Percentiles rank a stretch among this genome's conserved stretches.
These are phyloP conservation scores for Peromyscus maniculatus DNA, from an alignment of 2,113 vertebrate species.

Conservation along the genomic window DNA sequence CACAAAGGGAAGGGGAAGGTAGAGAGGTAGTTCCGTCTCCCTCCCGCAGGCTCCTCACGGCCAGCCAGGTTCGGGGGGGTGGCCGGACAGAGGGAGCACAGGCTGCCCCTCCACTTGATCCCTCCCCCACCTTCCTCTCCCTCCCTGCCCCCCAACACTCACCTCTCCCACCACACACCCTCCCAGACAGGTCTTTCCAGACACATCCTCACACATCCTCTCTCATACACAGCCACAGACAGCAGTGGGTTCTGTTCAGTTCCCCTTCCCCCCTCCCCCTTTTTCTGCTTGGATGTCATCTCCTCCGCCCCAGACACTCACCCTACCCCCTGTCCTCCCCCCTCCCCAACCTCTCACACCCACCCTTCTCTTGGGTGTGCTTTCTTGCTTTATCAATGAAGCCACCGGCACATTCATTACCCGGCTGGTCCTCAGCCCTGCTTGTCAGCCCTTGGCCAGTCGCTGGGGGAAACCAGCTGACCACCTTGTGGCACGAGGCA, in stretches of 20 bases:
- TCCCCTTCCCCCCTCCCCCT: not conserved
- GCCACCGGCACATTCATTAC: constrained; percentile 85
- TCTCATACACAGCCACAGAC: not conserved
- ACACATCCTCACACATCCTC: constrained; percentile 68
- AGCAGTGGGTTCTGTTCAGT: not conserved
- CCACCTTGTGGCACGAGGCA: constrained; percentile 46
- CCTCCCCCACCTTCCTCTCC: not conserved
- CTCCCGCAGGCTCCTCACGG: constrained; percentile 72
- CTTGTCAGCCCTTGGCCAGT: constrained; percentile 83
- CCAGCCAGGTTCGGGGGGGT: constrained; percentile 79
- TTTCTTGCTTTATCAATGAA: constrained; percentile 87
- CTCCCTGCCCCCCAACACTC: not conserved
- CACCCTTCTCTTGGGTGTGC: constrained; percentile 35
- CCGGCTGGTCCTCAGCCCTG: constrained; percentile 82
- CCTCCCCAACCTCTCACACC: constrained; percentile 68
- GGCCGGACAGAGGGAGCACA: constrained; percentile 78
- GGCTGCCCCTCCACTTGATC: not conserved
- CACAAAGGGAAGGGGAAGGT: constrained; percentile 87
- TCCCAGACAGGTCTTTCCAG: constrained; percentile 59
- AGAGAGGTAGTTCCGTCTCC: constrained; percentile 82
- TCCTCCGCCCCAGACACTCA: constrained; percentile 58
- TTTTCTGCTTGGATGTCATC: constrained; percentile 30
- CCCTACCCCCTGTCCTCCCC: constrained; percentile 7
- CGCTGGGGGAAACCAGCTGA: constrained; percentile 74
- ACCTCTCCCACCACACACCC: not conserved